These are phyloP conservation scores for Eilema sororculum DNA, from an alignment of 2,888 invertebrate genomes.

Conservation along the genomic window DNA sequence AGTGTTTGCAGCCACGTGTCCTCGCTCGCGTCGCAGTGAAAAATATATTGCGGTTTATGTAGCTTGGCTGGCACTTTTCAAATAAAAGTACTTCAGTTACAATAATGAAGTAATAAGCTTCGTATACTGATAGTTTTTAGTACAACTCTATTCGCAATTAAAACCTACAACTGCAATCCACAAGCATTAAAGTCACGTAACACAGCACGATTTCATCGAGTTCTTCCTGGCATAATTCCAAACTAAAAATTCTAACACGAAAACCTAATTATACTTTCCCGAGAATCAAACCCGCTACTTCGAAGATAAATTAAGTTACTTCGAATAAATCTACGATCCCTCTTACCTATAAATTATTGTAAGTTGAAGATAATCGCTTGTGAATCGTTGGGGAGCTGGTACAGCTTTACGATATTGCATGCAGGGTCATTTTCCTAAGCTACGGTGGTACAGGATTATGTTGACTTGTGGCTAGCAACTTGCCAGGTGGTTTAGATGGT, in stretches of 20 bases:
- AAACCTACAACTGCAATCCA: neutral
- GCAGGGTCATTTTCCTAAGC: conserved; percentile 8
- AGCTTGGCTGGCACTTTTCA: no score
- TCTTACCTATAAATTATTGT: conserved; percentile 12
- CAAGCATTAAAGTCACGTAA: neutral
- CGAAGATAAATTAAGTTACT: conserved; percentile 10
- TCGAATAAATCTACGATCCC: conserved; percentile 2
- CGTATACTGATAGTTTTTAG: neutral
- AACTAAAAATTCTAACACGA: neutral
- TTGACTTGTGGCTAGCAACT: conserved; percentile 7
- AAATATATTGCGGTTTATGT: no score
- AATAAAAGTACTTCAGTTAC: neutral
- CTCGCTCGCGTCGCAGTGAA: no score
- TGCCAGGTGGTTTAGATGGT: neutral
- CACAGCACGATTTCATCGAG: neutral
- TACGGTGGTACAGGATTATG: neutral
- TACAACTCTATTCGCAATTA: neutral
- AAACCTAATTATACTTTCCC: neutral
- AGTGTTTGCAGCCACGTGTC: no score
- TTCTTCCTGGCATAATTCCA: neutral
- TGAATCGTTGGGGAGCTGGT: neutral
- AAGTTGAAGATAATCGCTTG: conserved; percentile 6
- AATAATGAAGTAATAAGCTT: neutral
- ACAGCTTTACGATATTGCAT: neutral
- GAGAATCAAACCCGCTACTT: neutral